These are phyloP conservation scores for Quadroppia sp. DNA, from an alignment of 2,888 invertebrate genomes.

Conservation along the genomic window DNA sequence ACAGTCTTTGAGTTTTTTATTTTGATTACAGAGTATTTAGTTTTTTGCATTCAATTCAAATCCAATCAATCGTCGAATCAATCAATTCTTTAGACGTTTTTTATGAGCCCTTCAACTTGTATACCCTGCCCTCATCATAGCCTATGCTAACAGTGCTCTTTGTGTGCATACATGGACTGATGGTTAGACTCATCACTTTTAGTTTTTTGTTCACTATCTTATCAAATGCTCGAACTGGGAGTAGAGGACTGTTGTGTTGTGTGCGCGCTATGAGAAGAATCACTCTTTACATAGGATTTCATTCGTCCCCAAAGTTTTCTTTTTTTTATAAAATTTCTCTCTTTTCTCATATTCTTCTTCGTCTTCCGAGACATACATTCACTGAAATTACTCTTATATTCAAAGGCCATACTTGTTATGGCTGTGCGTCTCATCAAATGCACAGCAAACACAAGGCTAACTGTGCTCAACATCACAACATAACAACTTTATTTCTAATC, in stretches of 20 bases:
- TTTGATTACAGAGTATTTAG: not conserved
- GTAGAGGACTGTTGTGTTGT: not conserved
- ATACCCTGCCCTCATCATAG: not conserved
- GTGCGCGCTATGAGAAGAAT: not conserved
- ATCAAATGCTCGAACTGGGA: not conserved
- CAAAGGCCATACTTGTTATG: too few relatives aligned
- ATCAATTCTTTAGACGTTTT: not conserved
- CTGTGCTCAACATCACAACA: too few relatives aligned
- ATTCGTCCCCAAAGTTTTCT: constrained; percentile 13
- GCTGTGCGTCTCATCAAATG: too few relatives aligned
- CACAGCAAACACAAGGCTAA: too few relatives aligned
- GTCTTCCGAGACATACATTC: too few relatives aligned
- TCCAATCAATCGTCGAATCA: too few relatives aligned
- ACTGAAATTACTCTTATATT: too few relatives aligned
- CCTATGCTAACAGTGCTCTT: not conserved
- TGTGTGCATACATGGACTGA: not conserved
- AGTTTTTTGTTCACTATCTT: not conserved
- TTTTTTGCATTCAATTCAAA: not conserved
- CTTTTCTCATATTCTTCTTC: too few relatives aligned
- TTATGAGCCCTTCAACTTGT: not conserved
- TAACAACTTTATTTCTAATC: too few relatives aligned
- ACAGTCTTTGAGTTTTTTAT: too few relatives aligned
- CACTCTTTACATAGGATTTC: constrained; percentile 10
- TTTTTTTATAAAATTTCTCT: not conserved
- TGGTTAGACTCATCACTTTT: not conserved